Evolutionary conservation across 2,113 vertebrate genomes (phyloP), one percentile per base, ranked within the genome.

Genomic region (Eptesicus fuscus): DNA sequence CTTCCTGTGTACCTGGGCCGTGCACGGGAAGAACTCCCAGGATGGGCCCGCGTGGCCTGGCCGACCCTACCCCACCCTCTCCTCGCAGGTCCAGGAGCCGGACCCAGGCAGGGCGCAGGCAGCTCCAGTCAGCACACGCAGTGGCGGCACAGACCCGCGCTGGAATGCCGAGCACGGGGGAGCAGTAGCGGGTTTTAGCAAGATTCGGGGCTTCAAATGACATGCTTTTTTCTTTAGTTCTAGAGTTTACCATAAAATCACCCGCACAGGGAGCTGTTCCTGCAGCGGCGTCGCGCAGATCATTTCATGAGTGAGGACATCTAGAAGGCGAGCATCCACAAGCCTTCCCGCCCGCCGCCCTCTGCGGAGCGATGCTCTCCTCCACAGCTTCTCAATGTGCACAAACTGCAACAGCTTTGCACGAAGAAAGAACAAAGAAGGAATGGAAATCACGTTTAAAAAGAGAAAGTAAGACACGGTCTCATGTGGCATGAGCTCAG

Each of bases 351-450:
- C 59, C 23, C 4, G 23, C 25, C 9, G 23, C 56, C 7, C 51
- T 20, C 53, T 73, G 4, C 51, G 51, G 82, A 63, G 69, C 44
- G 78, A 86, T 74, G 63, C 51, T 71, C 92, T 93, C 83, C 89
- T 78, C 47, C 37, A 32, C 23, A 59, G 78, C 42, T 90, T 32
- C 40, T 95, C 88, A 89, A 89, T 96, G 89, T 63, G 53, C 53
- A 83, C 63, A 83, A 69, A 69, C 69, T 37, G n/a, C 63, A 89
- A 74, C 14, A 95, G 40, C n/a, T 59, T 35, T 49, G 61, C 32
- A 51, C 1, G 8, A 77, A 56, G 10, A 59, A 73, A 30, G 18
- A 63, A 71, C 23, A 85, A 69, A 77, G 28, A 37, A 88, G 20
- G 10, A 88, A 56, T 10, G 13, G 13, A 96, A 79, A 63, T 7